Evolutionary conservation across 2,888 invertebrate species (phyloP), one percentile per base, ranked within the genome.

Genomic region (Sussaba pulchella): DNA sequence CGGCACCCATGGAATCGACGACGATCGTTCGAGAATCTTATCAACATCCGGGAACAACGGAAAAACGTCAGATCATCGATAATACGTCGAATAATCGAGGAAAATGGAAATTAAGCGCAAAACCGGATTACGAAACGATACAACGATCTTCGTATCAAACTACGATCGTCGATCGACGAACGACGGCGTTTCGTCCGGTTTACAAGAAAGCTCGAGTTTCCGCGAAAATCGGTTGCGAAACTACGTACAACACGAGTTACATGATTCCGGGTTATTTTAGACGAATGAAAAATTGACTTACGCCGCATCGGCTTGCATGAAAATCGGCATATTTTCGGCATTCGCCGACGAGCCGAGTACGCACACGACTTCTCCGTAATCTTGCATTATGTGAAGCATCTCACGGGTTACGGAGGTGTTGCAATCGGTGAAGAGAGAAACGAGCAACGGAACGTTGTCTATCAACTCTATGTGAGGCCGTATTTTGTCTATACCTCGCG

Each of bases 381-480:
- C 98, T 91, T 98, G 97, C 98, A 99, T 99, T 78, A 99, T 99
- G 87, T 95, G 95, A 82, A 97, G 93, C 99, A 99, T 99, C 92
- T 97, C 96, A 36, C 95, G 94, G 0, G 98, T 98, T 12, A 97
- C 98, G 83, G 95, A 94, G n/a, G 98, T 96, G 0, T 97, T 98
- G 93, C 99, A 99, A 93, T 99, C 99, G 0, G 99, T 99, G 93
- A 99, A 99, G 10, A 99, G 94, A 0, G 99, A 99, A 17, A 99
- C 99, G 71, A 99, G 94, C 36, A 99, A 93, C 3, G 99, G 99
- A 66, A 99, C 99, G 93, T 99, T 99, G 93, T 99, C 99, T 69
- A 99, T 98, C 85, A 96, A 94, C 90, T 98, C 97, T 85, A 99
- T 95, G 92, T 99, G 99, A 0, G 99, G 98, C 0, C 99, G 95